Conservation (phyloP, 2,797 vertebrate species). For the Pampus argenteus region DNA sequence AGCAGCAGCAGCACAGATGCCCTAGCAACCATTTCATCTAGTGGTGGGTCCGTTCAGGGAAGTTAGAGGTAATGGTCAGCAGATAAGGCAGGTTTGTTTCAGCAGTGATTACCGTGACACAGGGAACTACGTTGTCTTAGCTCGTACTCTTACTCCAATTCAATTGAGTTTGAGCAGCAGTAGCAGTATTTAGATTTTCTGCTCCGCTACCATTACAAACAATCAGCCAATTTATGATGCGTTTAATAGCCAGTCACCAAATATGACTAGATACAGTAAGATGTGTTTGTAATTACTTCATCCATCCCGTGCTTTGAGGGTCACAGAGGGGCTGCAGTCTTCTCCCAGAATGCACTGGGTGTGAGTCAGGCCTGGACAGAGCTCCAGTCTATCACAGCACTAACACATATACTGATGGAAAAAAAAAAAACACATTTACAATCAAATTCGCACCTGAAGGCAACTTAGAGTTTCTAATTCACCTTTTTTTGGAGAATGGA, state of each 20-base stretch:
- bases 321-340: not conserved
- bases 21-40: constrained; percentile 10
- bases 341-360: constrained; percentile 2
- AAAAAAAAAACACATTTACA: constrained; percentile 8
- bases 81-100: constrained; percentile 6
- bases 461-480: not conserved
- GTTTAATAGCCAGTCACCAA: not conserved
- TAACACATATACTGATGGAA: not conserved
- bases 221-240: not conserved
- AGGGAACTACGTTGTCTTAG: not conserved
- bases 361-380: not conserved
- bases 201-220: not conserved
- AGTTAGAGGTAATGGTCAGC: constrained; percentile 1
- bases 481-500: not conserved
- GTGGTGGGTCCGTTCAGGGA: not conserved
- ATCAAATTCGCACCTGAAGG: not conserved
- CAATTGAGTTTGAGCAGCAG: not conserved
- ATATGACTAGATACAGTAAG: not conserved
- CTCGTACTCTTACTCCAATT: no score
- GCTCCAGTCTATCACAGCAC: not conserved
- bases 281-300: not conserved
- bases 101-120: not conserved
- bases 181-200: not conserved
- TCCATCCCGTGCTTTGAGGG: not conserved
- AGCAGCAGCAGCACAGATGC: constrained; percentile 16